Conservation (phyloP, 2,113 vertebrate species). For the Tympanuchus pallidicinctus region DNA sequence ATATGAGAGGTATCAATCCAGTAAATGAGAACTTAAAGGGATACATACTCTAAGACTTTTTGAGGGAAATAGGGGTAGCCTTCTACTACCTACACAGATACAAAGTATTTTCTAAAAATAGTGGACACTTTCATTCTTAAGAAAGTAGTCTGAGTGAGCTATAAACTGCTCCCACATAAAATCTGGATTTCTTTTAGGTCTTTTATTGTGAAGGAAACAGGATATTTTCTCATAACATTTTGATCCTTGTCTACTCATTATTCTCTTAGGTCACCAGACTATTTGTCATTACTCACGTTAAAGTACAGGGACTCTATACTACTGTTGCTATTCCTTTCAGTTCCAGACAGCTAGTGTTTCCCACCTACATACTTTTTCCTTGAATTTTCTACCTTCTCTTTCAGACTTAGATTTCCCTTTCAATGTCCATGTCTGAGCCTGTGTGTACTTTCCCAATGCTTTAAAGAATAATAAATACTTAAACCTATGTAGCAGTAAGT, state of each 20-base stretch:
- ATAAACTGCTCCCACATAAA: not conserved
- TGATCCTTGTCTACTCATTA: fast-evolving
- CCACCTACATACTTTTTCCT: not conserved
- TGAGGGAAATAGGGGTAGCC: not conserved
- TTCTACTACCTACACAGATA: not conserved
- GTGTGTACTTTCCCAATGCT: not conserved
- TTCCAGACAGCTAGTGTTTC: not conserved
- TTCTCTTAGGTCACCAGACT: not conserved
- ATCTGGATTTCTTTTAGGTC: not conserved
- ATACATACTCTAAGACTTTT: not conserved
- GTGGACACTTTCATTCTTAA: fast-evolving
- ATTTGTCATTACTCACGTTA: not conserved
- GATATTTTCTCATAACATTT: not conserved
- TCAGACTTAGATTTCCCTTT: not conserved
- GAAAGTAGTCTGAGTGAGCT: not conserved
- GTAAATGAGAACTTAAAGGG: not conserved
- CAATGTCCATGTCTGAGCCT: fast-evolving
- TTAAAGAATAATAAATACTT: not conserved
- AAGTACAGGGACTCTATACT: not conserved
- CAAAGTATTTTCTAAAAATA: not conserved
- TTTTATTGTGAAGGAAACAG: not conserved
- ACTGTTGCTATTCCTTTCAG: not conserved
- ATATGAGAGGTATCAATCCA: not conserved
- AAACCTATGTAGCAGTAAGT: not conserved
- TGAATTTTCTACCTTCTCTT: not conserved